Evolutionary conservation across 1,140 invertebrate genomes (phyloP), one percentile per base, ranked within the genome.

Genomic region (Drosophila busckii): DNA sequence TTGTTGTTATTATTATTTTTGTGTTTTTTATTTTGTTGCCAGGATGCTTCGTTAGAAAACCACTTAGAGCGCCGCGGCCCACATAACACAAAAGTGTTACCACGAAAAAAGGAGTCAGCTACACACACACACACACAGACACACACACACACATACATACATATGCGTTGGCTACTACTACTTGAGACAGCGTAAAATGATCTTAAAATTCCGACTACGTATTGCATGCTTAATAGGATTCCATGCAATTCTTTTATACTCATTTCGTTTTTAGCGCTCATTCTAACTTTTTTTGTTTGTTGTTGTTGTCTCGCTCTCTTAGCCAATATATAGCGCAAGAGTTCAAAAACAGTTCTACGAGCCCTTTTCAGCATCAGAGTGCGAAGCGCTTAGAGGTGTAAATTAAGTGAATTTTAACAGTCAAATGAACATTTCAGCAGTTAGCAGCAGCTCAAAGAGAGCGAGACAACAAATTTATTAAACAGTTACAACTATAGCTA

Each of bases 181-280:
- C n/a, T n/a, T n/a, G n/a, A 31, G 25, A 3, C 15, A n/a, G 34
- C 32, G 59, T 26, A 40, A 54, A 59, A 69, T 66, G 55, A 78
- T 78, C 70, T 70, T 70, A 38, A 76, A 78, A 76, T 76, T 67
- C 71, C 61, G 32, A 23, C 59, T 66, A 70, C 71, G 65, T 76
- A 56, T 78, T 78, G 50, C 45, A 34, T 70, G 62, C 55, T 54
- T 80, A 82, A 82, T 69, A 67, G 65, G 69, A 73, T 82, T 82
- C 68, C 68, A 53, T 78, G 55, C 56, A 13, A 53, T n/a, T n/a
- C n/a, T n/a, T n/a, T n/a, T n/a, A 45, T 61, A 68, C 28, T 50
- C 22, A 17, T 46, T 55, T 26, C 20, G 16, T 9, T 38, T 16
- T n/a, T n/a, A n/a, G n/a, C n/a, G n/a, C 12, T 13, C 9, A 20